Evolutionary conservation across 2,888 invertebrate species (phyloP).

Genomic region (Pasiphila rectangulata): DNA sequence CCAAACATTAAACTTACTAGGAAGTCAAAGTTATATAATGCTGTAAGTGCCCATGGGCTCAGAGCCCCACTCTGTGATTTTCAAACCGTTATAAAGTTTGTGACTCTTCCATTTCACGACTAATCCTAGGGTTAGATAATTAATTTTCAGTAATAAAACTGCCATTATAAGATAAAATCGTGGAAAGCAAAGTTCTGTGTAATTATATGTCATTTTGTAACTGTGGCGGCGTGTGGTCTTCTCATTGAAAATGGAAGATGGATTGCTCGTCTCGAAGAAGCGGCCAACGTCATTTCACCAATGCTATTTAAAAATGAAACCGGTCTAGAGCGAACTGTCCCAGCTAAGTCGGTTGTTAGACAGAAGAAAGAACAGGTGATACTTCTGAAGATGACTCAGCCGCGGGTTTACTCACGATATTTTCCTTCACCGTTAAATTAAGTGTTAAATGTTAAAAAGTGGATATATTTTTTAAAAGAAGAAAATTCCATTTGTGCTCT

Average conservation of each 20-base stretch:
- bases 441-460: too few relatives aligned
- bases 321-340: too few relatives aligned
- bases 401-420: too few relatives aligned
- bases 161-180: slow-evolving; percentile 35
- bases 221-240: slow-evolving; percentile 36
- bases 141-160: slow-evolving; percentile 54
- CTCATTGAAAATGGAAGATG: slow-evolving; percentile 32
- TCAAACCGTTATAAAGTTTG: slow-evolving; percentile 67
- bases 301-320: not conserved
- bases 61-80: slow-evolving; percentile 29
- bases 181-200: slow-evolving; percentile 32
- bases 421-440: too few relatives aligned
- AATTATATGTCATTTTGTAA: slow-evolving; percentile 42
- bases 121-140: slow-evolving; percentile 51
- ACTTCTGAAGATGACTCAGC: too few relatives aligned
- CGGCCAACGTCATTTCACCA: not conserved
- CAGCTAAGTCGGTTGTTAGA: too few relatives aligned
- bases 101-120: slow-evolving; percentile 58
- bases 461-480: too few relatives aligned
- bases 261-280: not conserved
- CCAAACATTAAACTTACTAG: too few relatives aligned
- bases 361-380: too few relatives aligned
- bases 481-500: too few relatives aligned
- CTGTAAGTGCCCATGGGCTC: too few relatives aligned
- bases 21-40: too few relatives aligned